Conservation (phyloP, 2,797 vertebrate species). For the Arnoldichthys spilopterus region DNA sequence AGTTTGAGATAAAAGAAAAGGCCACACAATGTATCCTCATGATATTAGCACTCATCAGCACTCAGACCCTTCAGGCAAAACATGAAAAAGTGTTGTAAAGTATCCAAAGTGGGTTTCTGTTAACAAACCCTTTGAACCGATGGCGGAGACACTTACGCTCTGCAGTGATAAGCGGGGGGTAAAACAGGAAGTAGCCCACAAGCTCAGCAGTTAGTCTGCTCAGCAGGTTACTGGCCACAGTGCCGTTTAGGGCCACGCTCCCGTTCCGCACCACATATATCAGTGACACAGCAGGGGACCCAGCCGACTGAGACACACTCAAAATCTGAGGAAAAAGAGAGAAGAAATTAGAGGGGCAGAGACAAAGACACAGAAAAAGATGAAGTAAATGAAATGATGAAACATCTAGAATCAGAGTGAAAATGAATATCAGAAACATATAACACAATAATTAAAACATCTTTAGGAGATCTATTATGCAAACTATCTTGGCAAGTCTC, state of each 20-base stretch:
- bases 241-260: conserved; percentile 88
- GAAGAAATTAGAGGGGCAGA: neutral
- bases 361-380: neutral
- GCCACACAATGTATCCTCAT: no score
- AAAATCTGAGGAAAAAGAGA: conserved; percentile 82
- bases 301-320: conserved; percentile 82
- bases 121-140: neutral
- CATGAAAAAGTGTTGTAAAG: no score
- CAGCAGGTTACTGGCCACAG: conserved; percentile 90
- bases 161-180: conserved; percentile 92
- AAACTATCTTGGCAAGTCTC: neutral
- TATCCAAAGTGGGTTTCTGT: neutral
- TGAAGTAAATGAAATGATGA: neutral
- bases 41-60: no score
- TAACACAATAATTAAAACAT: neutral
- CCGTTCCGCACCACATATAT: conserved; percentile 92
- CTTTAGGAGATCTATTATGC: neutral
- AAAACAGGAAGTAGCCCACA: conserved; percentile 97
- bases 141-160: conserved; percentile 84
- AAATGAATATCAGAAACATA: neutral
- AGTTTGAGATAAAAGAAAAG: no score
- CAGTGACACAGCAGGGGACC: conserved; percentile 88
- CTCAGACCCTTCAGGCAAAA: no score
- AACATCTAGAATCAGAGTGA: neutral
- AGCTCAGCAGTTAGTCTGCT: conserved; percentile 93